Conservation (phyloP, 2,888 invertebrate species). For the Sceliomorpha sp. region DNA sequence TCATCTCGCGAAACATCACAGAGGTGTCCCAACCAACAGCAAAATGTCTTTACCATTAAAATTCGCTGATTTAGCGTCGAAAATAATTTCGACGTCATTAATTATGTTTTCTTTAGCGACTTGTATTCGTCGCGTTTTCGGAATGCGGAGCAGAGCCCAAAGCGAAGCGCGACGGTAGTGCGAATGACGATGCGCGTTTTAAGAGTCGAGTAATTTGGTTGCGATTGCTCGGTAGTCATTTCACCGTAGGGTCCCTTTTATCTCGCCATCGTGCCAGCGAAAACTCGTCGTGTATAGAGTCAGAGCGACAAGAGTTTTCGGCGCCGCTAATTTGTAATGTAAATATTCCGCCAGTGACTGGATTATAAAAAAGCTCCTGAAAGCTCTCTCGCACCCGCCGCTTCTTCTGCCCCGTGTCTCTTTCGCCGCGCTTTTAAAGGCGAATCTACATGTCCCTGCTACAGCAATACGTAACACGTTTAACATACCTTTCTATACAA, state of each 20-base stretch:
- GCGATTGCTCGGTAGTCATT: constrained; percentile 18
- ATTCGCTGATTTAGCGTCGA: too few relatives aligned
- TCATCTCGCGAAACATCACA: too few relatives aligned
- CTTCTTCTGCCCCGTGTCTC: constrained; percentile 1
- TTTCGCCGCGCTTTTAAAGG: too few relatives aligned
- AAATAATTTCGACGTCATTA: too few relatives aligned
- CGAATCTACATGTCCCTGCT: too few relatives aligned
- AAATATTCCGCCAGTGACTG: constrained; percentile 52
- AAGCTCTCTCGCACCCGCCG: constrained; percentile 20
- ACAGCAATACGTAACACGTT: too few relatives aligned
- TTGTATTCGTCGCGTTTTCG: constrained; percentile 3
- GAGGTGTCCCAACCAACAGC: too few relatives aligned
- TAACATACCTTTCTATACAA: too few relatives aligned
- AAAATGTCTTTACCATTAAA: too few relatives aligned
- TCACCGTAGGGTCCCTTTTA: constrained; percentile 20
- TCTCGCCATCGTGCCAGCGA: constrained; percentile 13
- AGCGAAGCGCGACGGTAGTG: constrained; percentile 6
- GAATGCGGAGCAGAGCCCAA: constrained; percentile 6
- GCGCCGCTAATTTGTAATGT: constrained; percentile 57
- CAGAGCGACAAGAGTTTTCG: constrained; percentile 15
- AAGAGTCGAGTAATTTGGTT: constrained; percentile 30
- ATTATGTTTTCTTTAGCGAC: constrained; percentile 11
- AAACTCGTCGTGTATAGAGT: constrained; percentile 22
- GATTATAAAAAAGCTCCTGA: constrained; percentile 44
- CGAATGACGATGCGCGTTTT: constrained; percentile 7